Percentiles rank a stretch among this genome's conserved stretches.
Conservation (phyloP, 2,113 vertebrate species). For the Nicator chloris region DNA sequence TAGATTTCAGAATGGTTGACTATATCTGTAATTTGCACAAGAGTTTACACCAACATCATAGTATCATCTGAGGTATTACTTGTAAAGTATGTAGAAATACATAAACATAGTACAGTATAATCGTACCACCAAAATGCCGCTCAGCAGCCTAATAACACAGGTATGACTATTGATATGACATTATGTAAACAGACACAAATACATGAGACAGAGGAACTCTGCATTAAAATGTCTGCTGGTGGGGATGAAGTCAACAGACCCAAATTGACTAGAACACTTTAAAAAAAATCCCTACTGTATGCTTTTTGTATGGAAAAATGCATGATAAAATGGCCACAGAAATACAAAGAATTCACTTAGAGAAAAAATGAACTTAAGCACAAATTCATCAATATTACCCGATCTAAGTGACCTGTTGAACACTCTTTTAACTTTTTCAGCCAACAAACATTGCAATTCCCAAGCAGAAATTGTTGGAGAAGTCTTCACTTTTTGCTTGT, state of each 20-base stretch:
- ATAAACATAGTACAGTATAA: neutral
- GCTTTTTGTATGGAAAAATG: neutral
- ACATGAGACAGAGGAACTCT: neutral
- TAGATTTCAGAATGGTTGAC: neutral
- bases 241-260: neutral
- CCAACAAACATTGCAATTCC: neutral
- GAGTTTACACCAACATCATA: neutral
- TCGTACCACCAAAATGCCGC: neutral
- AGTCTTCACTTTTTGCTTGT: neutral
- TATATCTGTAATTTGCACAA: constrained; percentile 9
- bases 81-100: neutral
- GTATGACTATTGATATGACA: neutral
- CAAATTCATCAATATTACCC: neutral
- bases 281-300: neutral
- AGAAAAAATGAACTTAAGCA: neutral
- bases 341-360: neutral
- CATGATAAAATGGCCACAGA: neutral
- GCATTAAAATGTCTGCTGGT: neutral
- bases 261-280: neutral
- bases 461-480: neutral
- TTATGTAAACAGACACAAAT: neutral
- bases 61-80: neutral
- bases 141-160: neutral
- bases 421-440: neutral
- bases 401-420: neutral